Evolutionary conservation across 64 coral and sea anemone species (phyloP), one percentile per base, ranked within the genome.

Genomic region (Orbicella faveolata): DNA sequence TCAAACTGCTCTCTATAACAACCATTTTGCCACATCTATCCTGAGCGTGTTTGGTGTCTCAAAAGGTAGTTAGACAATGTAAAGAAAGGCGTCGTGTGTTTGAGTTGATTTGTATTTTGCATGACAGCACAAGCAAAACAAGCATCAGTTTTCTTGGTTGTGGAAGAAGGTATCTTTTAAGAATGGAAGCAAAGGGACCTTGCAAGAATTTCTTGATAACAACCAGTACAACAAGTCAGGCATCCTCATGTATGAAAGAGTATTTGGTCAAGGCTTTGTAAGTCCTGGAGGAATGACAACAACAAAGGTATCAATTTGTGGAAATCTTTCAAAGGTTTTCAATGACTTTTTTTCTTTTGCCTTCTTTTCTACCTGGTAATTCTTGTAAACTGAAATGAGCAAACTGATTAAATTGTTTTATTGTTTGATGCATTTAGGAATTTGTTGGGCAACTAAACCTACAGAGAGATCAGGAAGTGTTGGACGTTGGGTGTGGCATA

Each of bases 401-500:
- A 23, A 20, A 70, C 4, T 53, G 20, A 11, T 23, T 53, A 52
- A 5, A 3, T 84, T 33, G 1, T 26, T n/a, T 25, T 52, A 0
- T 84, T 5, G 1, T 35, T 85, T 44, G 84, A 21, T 76, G 51
- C 39, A 9, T 74, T 4, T 63, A 98, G 96, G 93, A 98, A 81
- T 95, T 98, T 87, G 96, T 95, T 16, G 86, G 80, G 18, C 75
- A 85, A 26, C 81, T 98, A 17, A 88, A 98, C 66, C 88, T 98
- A 25, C 90, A 90, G 20, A 77, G 61, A 64, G 93, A 80, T 19
- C 91, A 95, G 52, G 88, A 93, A 36, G 88, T 98, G 79, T 81
- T 98, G 17, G 96, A 98, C 86, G 72, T 98, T 85, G 96, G 96
- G 70, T 95, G 93, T 91, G 96, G 96, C 41, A 88, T 95, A 93